phyloP scores from a whole-genome alignment of 2,888 invertebrate genomes.

The Plutella xylostella region DNA sequence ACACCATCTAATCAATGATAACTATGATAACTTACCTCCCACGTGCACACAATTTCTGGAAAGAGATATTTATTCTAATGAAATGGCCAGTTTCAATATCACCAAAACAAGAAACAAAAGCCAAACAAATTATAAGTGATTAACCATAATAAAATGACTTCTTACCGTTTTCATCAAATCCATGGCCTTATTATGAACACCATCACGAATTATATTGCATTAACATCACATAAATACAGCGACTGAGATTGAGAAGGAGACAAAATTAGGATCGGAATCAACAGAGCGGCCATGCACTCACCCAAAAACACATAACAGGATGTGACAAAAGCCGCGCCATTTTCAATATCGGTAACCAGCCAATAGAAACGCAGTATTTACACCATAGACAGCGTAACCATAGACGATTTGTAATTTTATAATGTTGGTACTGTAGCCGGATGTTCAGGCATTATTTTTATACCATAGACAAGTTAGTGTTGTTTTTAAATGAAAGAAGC shows the following conservation, averaged over 20 bases:
- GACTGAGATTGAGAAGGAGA: constrained; percentile 38
- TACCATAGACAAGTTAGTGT: not conserved
- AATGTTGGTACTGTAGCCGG: constrained; percentile 21
- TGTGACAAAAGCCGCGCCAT: constrained; percentile 64
- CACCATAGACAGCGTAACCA: constrained; percentile 25
- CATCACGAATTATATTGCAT: constrained; percentile 62
- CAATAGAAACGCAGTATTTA: constrained; percentile 33
- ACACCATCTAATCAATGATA: constrained; percentile 45
- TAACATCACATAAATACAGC: constrained; percentile 49
- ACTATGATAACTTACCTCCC: constrained; percentile 64
- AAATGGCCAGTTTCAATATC: constrained; percentile 70
- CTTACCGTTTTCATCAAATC: constrained; percentile 73
- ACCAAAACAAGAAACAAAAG: constrained; percentile 72
- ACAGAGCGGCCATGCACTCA: constrained; percentile 62
- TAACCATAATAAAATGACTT: constrained; percentile 34
- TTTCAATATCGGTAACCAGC: constrained; percentile 32
- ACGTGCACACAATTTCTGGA: constrained; percentile 67
- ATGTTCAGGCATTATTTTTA: not conserved
- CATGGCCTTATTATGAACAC: constrained; percentile 69
- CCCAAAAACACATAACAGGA: constrained; percentile 55
- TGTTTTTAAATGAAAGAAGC: too few species aligned
- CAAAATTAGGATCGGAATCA: constrained; percentile 53
- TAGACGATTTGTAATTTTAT: constrained; percentile 19
- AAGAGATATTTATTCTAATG: constrained; percentile 70
- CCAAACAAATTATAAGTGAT: constrained; percentile 56